Percentiles rank a stretch among this genome's conserved stretches.
phyloP scores from a whole-genome alignment of 2,888 invertebrate genomes.

The Cacoxenus indagator region DNA sequence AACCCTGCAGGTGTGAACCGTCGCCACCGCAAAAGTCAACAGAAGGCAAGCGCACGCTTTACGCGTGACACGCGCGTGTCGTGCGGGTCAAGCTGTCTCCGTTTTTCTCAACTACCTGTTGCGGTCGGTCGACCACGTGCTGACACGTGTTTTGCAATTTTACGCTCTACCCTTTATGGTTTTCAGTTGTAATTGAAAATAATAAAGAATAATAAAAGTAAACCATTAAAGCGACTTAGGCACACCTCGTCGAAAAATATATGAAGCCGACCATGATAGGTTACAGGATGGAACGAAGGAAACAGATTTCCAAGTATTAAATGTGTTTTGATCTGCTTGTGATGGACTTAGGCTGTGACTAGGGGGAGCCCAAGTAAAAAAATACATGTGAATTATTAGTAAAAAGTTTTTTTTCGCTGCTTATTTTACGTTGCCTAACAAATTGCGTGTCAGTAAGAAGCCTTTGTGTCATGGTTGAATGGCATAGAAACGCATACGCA shows the following conservation, averaged over 20 bases:
- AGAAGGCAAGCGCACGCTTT: not conserved
- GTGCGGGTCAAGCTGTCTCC: not conserved
- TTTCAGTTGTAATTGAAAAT: not conserved
- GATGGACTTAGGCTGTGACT: too few species aligned
- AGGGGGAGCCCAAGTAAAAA: too few species aligned
- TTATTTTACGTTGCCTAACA: too few species aligned
- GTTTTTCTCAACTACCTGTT: not conserved
- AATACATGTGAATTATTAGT: too few species aligned
- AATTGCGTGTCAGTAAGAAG: too few species aligned
- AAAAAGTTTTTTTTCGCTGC: too few species aligned
- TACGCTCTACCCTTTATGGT: not conserved
- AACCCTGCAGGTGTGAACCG: constrained; percentile 13
- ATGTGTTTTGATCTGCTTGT: too few species aligned
- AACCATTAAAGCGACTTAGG: not conserved
- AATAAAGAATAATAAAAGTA: not conserved
- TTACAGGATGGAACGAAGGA: too few species aligned
- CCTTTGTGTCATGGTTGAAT: too few species aligned
- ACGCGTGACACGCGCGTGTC: constrained; percentile 10
- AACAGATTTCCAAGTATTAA: too few species aligned
- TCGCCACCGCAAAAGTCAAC: constrained; percentile 1
- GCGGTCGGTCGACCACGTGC: not conserved
- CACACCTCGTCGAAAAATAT: not conserved
- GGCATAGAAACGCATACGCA: too few species aligned
- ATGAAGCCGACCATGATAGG: too few species aligned
- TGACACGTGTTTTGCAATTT: not conserved